Base-by-base conservation (phyloP, 2,888 invertebrate species). In the Acleris cristana region DNA sequence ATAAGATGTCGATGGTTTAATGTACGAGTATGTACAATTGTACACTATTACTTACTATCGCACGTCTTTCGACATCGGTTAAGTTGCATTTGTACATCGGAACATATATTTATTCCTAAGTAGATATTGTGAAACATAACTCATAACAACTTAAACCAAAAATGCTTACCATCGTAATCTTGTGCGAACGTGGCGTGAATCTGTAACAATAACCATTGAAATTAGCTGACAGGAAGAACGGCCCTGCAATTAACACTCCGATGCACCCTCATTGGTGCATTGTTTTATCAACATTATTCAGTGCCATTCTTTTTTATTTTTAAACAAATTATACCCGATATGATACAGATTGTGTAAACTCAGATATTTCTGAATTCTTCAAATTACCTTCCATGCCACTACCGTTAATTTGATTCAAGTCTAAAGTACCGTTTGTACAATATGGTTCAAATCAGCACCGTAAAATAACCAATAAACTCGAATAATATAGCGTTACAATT, bases 111-210 rank as follows among this genome's bases (percentile, higher is more conserved):
- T 10, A 34, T 34, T 34, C 10, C 34, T 3, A 34, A 40, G 14
- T 14, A 4, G 12, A 14, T 40, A 40, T 40, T 40, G 40, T 40
- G 40, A 40, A 40, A 40, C 14, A 40, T 40, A 34, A 34, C 34
- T 34, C 34, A 2, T 10, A 34, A 10, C n/a, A n/a, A n/a, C n/a
- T n/a, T 10, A 48, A 18, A 48, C 6, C n/a, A 48, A 48, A 48
- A 30, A 18, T 3, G 10, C 91, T 85, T 79, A 93, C 93, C 93
- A 79, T 93, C 93, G 79, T 93, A 93, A 79, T 93, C 93, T 89
- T 93, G 93, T 71, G 90, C 83, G 78, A 84, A 78, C 72, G 78
- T 86, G 69, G 84, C 77, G 74, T 79, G 85, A 73, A 90, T 78
- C 93, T 93, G 92, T 73, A 93, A 93, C 89, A 92, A 90, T 84